Evolutionary conservation across 2,888 invertebrate species (phyloP), one percentile per base, ranked within the genome.

Genomic region (Oscheius sp.): DNA sequence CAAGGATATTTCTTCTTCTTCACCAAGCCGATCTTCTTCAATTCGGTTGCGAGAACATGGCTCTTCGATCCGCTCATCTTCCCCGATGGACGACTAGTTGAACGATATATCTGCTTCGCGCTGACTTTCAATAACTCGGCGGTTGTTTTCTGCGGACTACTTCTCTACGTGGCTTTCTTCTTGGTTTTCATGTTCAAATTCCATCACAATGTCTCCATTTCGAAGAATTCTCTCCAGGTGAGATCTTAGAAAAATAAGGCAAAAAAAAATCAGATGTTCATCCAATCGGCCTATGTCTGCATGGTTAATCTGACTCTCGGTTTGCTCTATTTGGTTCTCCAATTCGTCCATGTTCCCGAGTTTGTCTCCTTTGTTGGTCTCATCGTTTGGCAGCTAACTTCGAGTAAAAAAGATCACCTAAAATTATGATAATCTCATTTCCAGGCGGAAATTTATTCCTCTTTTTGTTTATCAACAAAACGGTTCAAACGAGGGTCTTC

Each of bases 21-120:
- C 66, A 70, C 72, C 2, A 72, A 70, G 6, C 55, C 75, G 3
- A 72, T 75, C 33, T 39, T 72, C 6, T 75, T 75, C 67, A 75
- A 75, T 39, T 72, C 72, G 3, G 69, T 65, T 8, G 58, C 71
- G 2, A 69, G 72, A 58, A 72, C 75, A 2, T 75, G 72, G 72
- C 69, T 75, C 23, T 66, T 55, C 12, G 72, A 75, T 48, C 69
- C 72, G 6, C 31, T 74, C 27, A 64, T 64, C 23, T 64, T 45
- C 64, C 50, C 48, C 17, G 52, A 64, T 48, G 64, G 64, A 3
- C 10, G 52, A 5, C 48, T 52, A 50, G 27, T 64, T 6, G 15
- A 17, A 27, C 25, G 20, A 0, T 64, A 64, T 23, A 15, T 17
- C 3, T 50, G 64, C 25, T 50, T 52, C 25, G 48, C 52, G 3